Evolutionary conservation across 2,888 invertebrate species (phyloP).

Genomic region (Nasonovia ribisnigri): DNA sequence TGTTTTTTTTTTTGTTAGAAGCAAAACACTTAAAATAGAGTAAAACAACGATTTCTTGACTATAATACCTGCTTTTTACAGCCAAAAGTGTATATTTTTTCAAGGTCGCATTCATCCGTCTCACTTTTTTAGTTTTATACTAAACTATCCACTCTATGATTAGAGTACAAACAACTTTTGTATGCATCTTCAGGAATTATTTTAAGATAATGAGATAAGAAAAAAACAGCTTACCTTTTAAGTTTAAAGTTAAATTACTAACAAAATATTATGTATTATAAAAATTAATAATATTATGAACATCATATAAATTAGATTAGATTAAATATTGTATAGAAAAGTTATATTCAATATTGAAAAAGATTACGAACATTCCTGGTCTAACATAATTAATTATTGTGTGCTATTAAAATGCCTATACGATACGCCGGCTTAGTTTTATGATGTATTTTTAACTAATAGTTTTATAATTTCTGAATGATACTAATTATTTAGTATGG

Average conservation of each 20-base stretch:
- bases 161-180: neutral
- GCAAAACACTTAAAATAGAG: neutral
- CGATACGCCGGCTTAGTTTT: neutral
- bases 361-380: neutral
- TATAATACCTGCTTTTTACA: neutral
- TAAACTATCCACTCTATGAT: neutral
- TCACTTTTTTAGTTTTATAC: neutral
- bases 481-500: neutral
- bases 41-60: neutral
- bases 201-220: neutral
- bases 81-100: neutral
- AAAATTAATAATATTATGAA: too few relatives aligned
- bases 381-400: neutral
- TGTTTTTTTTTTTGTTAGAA: neutral
- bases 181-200: neutral
- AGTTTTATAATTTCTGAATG: neutral
- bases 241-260: neutral
- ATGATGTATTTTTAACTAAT: neutral
- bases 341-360: neutral
- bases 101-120: neutral
- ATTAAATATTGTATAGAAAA: neutral
- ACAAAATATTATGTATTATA: too few relatives aligned
- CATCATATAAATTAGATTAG: neutral
- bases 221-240: neutral
- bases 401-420: neutral